Base-by-base conservation (phyloP, 2,797 vertebrate genomes). In the Malurus splendens region DNA sequence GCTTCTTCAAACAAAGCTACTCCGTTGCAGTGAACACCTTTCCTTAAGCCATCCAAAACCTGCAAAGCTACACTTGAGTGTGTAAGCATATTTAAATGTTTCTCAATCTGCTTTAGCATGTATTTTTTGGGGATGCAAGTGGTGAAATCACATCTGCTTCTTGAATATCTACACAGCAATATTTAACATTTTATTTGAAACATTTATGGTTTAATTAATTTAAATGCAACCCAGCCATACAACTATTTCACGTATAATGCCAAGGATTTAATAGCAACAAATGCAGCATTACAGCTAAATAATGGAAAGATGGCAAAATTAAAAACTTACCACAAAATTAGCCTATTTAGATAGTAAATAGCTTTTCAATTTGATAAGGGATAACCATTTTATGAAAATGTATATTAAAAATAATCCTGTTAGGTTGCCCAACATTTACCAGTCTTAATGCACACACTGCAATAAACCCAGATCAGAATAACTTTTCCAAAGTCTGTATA, bases 321-420 rank as follows among this genome's bases (percentile, higher is more conserved):
- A 64, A 95, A 92, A 91, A 60, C 17, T 78, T 65, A 67, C 5
- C 25, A 54, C 84, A 32, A 80, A 93, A 87, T 86, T 74, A 90
- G 50, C n/a, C 45, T 91, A 54, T 52, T 80, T 81, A 75, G 36
- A 84, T 12, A 74, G 33, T 17, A 92, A 93, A 91, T 33, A 78
- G 36, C 61, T 92, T 92, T 88, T 64, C 51, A 61, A 28, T 90
- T 90, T 90, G 64, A 72, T 45, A 77, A 60, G 24, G 72, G 42
- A 90, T 86, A 92, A 77, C 56, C 7, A 44, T 75, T 74, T 90
- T 70, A 89, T 79, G 38, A 62, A 86, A 94, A 62, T 5, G 20
- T 56, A 24, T 80, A 82, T 71, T 92, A 66, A 88, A 92, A 90
- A 47, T 66, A 89, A 94, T 93, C 70, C 51, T 75, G n/a, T 74